Base-by-base conservation (phyloP, 2,113 vertebrate genomes). In the Perccottus glenii region DNA sequence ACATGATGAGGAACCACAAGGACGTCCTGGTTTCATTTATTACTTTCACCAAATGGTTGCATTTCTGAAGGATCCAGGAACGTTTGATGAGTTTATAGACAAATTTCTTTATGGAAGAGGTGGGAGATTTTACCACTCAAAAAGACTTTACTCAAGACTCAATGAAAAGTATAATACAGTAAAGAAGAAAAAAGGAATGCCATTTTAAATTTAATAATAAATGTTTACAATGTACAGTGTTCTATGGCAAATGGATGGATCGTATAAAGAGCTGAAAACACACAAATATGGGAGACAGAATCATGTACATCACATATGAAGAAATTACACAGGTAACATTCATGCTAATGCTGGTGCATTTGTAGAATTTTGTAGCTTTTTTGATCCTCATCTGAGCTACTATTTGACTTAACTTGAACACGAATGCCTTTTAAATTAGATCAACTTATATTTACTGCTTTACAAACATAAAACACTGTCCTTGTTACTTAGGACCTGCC, bases 191-290 rank as follows among this genome's bases (percentile, higher is more conserved):
- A 27, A 27, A 27, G 3, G 19, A 27, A 27, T 27, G 19, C 19
- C 19, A 27, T 27, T 27, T 27, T 27, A 27, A 27, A 27, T 27
- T 3, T 27, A 27, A 27, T 27, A 27, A 27, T 27, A 27, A 27
- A 27, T 27, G 19, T 27, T 2, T 27, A 27, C 19, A 3, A 27
- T 1, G 19, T 27, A 27, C 19, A 93, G 93, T 92, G 49, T 0
- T 92, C 45, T 92, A 92, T 78, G 93, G 92, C 48, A 93, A 93
- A 80, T 94, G 93, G 93, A 91, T 90, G 0, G 90, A 93, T 16
- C 92, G 93, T 8, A 44, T 93, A 46, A 93, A 91, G 81, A 83
- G 91, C 70, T 93, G 93, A 92, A 90, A 35, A 68, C 59, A 81
- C 10, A 5, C 77, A 0, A 79, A 89, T 14, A 65, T 92, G 6